These are phyloP conservation scores for Caenorhabditis uteleia DNA, from an alignment of 2,888 invertebrate species.

Conservation along the genomic window DNA sequence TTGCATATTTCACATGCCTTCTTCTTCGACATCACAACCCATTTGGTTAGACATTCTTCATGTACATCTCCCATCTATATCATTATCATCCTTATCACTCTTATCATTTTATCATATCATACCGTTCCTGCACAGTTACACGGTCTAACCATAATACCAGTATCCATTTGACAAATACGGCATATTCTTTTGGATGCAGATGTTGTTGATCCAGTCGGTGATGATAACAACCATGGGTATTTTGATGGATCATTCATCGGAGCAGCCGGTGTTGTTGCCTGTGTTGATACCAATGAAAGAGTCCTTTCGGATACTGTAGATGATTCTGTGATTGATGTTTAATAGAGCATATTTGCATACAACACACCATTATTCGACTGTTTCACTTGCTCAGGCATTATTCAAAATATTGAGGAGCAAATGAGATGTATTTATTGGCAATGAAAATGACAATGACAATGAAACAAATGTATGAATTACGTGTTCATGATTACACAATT, in stretches of 20 bases:
- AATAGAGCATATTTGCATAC: no score
- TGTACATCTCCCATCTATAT: slow-evolving; percentile 62
- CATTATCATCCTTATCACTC: no score
- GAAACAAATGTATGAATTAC: no score
- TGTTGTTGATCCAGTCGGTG: slow-evolving; percentile 19
- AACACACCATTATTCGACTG: no score
- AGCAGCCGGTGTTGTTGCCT: slow-evolving; percentile 8
- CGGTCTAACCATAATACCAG: slow-evolving; percentile 58
- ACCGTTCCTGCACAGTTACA: slow-evolving; percentile 62
- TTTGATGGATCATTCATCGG: slow-evolving; percentile 1
- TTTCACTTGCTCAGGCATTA: no score
- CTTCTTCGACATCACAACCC: slow-evolving; percentile 57
- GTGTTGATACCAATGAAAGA: slow-evolving; percentile 9
- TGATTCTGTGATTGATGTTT: no score
- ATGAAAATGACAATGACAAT: no score
- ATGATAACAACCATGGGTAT: slow-evolving; percentile 17
- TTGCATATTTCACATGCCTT: slow-evolving; percentile 60
- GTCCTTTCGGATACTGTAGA: no score
- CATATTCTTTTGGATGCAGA: slow-evolving; percentile 46
- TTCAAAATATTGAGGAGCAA: no score
- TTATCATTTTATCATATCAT: no score
- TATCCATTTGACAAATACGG: slow-evolving; percentile 64
- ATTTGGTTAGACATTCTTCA: slow-evolving; percentile 57
- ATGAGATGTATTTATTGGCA: no score
- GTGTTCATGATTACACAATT: no score